Conservation (phyloP, 2,797 vertebrate genomes). For the Coreius guichenoti region DNA sequence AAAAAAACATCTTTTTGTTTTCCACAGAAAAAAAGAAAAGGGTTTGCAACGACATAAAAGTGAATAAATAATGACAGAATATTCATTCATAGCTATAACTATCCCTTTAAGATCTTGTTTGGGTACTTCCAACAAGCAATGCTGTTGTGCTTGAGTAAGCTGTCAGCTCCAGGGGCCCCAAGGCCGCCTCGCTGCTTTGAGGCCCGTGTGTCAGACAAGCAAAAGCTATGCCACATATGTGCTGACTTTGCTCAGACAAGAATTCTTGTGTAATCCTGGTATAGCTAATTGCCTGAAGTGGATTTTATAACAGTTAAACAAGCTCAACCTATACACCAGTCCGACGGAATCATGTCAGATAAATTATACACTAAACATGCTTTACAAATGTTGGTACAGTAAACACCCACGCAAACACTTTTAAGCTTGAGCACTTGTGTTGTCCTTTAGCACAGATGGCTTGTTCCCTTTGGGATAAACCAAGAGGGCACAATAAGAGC, state of each 20-base stretch:
- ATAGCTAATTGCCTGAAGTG: constrained; percentile 14
- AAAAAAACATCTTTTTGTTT: too few species aligned
- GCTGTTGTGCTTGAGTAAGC: neutral
- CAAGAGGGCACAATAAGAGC: constrained; percentile 58
- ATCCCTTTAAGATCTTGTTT: neutral
- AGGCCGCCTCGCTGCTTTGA: neutral
- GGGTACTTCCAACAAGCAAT: neutral
- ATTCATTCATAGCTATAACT: neutral
- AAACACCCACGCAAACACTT: constrained; percentile 41
- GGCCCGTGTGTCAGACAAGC: constrained; percentile 23
- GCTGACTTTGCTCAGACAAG: neutral
- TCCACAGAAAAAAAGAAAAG: neutral
- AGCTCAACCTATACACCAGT: constrained; percentile 17
- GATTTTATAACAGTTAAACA: constrained; percentile 8
- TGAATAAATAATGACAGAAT: neutral
- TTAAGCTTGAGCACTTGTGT: constrained; percentile 50
- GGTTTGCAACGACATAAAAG: neutral
- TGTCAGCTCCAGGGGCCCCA: neutral
- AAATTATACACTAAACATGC: constrained; percentile 46
- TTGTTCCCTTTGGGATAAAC: constrained; percentile 40
- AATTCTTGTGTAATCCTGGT: neutral
- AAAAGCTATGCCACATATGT: constrained; percentile 32
- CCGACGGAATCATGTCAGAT: constrained; percentile 29
- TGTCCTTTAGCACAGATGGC: constrained; percentile 68
- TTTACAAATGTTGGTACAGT: constrained; percentile 54